Percentiles rank a stretch among this genome's conserved stretches.
These are phyloP conservation scores for Malurus alboscapulatus DNA, from an alignment of 2,113 vertebrate species.

Conservation along the genomic window DNA sequence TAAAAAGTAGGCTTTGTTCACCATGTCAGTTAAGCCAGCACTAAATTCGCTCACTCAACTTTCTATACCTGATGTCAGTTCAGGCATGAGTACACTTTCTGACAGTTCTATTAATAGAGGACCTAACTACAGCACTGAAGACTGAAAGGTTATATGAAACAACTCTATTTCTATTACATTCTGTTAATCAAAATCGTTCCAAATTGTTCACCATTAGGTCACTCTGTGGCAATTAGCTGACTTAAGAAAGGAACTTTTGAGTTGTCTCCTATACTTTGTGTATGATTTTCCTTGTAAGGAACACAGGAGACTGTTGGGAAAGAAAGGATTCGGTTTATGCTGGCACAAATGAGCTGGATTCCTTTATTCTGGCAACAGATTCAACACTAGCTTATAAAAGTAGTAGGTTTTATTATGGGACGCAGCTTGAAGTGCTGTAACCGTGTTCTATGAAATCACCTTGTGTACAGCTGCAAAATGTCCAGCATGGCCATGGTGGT, in stretches of 20 bases:
- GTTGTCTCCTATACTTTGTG: neutral
- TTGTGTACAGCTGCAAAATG: neutral
- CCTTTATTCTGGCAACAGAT: neutral
- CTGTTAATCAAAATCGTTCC: neutral
- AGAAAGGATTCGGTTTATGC: neutral
- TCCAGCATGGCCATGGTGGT: neutral
- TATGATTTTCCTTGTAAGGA: neutral
- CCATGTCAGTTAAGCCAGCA: constrained; percentile 10
- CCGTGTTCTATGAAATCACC: neutral
- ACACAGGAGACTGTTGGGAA: neutral
- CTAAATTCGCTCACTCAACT: constrained; percentile 40
- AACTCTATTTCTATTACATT: constrained; percentile 33
- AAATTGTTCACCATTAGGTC: neutral
- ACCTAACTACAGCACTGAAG: constrained; percentile 23
- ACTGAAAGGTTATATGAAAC: constrained; percentile 44
- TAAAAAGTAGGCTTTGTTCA: constrained; percentile 38
- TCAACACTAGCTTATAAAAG: neutral
- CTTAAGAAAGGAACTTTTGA: neutral
- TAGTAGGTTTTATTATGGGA: neutral
- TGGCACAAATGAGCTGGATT: neutral
- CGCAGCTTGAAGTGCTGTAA: neutral
- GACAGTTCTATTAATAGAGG: constrained; percentile 70
- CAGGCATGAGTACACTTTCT: constrained; percentile 45
- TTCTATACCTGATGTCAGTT: constrained; percentile 53
- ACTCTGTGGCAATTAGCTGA: neutral